Evolutionary conservation across 2,797 vertebrate species (phyloP).

Genomic region (Agapornis canus): DNA sequence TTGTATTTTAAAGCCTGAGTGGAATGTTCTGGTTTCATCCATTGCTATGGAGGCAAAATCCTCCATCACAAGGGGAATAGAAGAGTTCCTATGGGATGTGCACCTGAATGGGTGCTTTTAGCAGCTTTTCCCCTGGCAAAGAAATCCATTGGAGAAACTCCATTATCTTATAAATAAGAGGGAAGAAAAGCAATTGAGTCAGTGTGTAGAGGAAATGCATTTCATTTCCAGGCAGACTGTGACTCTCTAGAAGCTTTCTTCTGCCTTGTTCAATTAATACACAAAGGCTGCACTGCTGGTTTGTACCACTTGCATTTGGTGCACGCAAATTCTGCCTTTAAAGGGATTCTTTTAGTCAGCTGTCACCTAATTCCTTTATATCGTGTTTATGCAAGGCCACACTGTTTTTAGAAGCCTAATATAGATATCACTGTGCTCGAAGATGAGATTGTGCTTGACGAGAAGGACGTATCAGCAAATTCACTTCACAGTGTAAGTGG

Average conservation of each 20-base stretch:
- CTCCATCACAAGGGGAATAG: background rate
- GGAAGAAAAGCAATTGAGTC: background rate
- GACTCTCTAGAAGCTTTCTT: background rate
- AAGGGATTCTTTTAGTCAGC: constrained; percentile 23
- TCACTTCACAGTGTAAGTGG: background rate
- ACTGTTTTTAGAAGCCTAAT: constrained; percentile 6
- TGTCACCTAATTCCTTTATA: constrained; percentile 42
- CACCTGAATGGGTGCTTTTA: background rate
- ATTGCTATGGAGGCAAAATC: background rate
- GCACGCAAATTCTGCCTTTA: constrained; percentile 3
- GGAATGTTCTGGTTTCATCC: background rate
- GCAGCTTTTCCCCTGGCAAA: background rate
- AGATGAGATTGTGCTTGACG: background rate
- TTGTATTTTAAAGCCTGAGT: background rate
- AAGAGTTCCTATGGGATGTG: background rate
- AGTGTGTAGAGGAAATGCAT: background rate
- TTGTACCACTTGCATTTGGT: background rate
- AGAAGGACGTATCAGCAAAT: background rate
- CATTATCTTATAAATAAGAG: background rate
- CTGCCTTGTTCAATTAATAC: background rate
- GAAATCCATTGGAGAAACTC: background rate
- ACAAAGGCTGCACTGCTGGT: background rate
- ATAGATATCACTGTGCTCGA: background rate
- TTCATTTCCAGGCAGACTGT: background rate
- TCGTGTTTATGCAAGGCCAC: constrained; percentile 4